Evolutionary conservation across 2,797 vertebrate species (phyloP), one percentile per base, ranked within the genome.

Genomic region (Thamnophis elegans): DNA sequence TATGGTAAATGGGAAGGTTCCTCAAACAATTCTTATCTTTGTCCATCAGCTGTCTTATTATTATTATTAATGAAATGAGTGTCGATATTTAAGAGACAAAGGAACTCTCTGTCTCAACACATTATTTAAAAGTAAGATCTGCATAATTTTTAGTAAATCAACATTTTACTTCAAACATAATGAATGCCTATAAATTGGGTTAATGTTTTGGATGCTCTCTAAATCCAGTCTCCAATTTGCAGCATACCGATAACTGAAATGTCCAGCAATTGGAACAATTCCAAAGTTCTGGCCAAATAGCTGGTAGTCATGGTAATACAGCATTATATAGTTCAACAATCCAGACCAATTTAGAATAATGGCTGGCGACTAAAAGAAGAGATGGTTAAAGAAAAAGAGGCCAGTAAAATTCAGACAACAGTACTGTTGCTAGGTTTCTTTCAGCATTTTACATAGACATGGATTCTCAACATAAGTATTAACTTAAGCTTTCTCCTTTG

Each of bases 271-370:
- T 62, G 36, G 26, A 22, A 12, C 73, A 65, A 8, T 62, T 89
- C 51, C 73, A 93, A 82, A 26, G 11, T 85, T 65, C 51, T 91
- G 51, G 87, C 90, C 91, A 8, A 58, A 36, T 55, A 82, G 85
- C 11, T 47, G 16, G 73, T 91, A 91, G 88, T 90, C 87, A 93
- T 91, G 85, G 87, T 87, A 91, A 88, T 32, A 12, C 25, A 85
- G 47, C 4, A 36, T 51, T 82, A 73, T 78, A 88, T 36, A 82
- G 55, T 56, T 60, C 87, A 88, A 93, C 42, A 88, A 82, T 60
- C 51, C 28, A 90, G 28, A 6, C n/a, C 82, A 82, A 90, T 87
- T 90, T 78, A 82, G 51, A 88, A 55, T 47, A 91, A 14, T 42
- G 47, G n/a, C 85, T 60, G 85, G n/a, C 55, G 58, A 82, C 13